phyloP scores from a whole-genome alignment of 2,888 invertebrate species.

The Schizotus pectinicornis region DNA sequence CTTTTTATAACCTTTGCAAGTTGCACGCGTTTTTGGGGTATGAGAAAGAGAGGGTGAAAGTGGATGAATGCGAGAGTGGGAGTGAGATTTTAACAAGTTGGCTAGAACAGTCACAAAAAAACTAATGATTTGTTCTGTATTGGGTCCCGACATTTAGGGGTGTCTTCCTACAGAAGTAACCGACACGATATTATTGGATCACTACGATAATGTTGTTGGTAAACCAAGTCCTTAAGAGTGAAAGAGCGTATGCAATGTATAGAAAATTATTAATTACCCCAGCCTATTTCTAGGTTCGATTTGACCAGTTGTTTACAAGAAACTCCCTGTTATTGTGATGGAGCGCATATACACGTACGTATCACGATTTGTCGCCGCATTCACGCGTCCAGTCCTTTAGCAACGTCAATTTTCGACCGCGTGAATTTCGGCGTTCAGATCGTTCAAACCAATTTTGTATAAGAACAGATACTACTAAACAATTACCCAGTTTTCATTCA shows the following conservation, averaged over 20 bases:
- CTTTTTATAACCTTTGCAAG: constrained; percentile 18
- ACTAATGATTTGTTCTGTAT: constrained; percentile 54
- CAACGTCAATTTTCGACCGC: constrained; percentile 3
- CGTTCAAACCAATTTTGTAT: constrained; percentile 19
- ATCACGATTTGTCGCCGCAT: constrained; percentile 56
- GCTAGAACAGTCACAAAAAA: constrained; percentile 34
- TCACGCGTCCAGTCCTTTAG: constrained; percentile 33
- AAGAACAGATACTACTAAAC: constrained; percentile 29
- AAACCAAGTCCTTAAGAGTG: constrained; percentile 47
- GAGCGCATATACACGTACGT: constrained; percentile 59
- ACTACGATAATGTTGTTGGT: constrained; percentile 29
- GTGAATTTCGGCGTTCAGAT: constrained; percentile 22
- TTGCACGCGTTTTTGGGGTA: constrained; percentile 44
- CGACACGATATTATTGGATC: constrained; percentile 25
- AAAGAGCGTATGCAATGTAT: constrained; percentile 60
- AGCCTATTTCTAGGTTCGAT: constrained; percentile 68
- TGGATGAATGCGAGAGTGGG: constrained; percentile 34
- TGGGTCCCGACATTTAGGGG: constrained; percentile 48
- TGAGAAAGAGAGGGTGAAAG: constrained; percentile 39
- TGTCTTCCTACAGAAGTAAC: constrained; percentile 37
- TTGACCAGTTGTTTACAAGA: constrained; percentile 57
- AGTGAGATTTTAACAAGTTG: constrained; percentile 30
- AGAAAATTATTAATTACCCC: constrained; percentile 68
- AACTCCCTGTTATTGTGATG: constrained; percentile 51
- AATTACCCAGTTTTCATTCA: constrained; percentile 12